Conservation (phyloP, 2,888 invertebrate species). For the Ernsta delagoae region DNA sequence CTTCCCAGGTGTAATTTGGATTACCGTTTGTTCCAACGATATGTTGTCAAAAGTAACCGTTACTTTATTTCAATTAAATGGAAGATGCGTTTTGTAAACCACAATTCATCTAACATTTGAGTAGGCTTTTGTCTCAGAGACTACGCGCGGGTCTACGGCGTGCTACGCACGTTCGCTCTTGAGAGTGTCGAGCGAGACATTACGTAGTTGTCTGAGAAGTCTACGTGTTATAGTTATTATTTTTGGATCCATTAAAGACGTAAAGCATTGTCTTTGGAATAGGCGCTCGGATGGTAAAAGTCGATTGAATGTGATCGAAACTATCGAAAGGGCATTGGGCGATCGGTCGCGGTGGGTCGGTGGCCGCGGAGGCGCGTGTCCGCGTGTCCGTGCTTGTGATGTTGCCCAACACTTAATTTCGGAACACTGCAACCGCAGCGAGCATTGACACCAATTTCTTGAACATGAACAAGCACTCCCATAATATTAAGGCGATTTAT, state of each 20-base stretch:
- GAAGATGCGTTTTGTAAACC: constrained; percentile 25
- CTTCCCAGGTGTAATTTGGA: constrained; percentile 80
- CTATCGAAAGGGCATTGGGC: constrained; percentile 54
- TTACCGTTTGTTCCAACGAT: constrained; percentile 72
- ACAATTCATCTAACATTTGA: constrained; percentile 10
- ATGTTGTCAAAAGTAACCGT: constrained; percentile 61
- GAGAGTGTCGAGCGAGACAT: constrained; percentile 19
- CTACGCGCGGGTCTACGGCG: constrained; percentile 39
- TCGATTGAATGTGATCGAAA: constrained; percentile 67
- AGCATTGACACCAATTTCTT: constrained; percentile 82
- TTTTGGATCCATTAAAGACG: constrained; percentile 30
- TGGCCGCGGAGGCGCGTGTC: constrained; percentile 53
- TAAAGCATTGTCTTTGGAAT: constrained; percentile 32
- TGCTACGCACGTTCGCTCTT: constrained; percentile 50
- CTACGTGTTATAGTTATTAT: constrained; percentile 38
- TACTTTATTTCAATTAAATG: constrained; percentile 39
- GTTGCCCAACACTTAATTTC: constrained; percentile 80
- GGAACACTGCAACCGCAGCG: constrained; percentile 83
- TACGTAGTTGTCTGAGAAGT: constrained; percentile 4
- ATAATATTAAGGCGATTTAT: constrained; percentile 55
- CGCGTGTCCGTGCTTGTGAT: constrained; percentile 45
- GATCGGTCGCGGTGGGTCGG: constrained; percentile 53
- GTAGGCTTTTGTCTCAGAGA: constrained; percentile 39
- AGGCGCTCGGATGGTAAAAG: constrained; percentile 49
- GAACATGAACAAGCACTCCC: constrained; percentile 66